Evolutionary conservation across 2,113 vertebrate species (phyloP), one percentile per base, ranked within the genome.

Genomic region (Apodemus sylvaticus): DNA sequence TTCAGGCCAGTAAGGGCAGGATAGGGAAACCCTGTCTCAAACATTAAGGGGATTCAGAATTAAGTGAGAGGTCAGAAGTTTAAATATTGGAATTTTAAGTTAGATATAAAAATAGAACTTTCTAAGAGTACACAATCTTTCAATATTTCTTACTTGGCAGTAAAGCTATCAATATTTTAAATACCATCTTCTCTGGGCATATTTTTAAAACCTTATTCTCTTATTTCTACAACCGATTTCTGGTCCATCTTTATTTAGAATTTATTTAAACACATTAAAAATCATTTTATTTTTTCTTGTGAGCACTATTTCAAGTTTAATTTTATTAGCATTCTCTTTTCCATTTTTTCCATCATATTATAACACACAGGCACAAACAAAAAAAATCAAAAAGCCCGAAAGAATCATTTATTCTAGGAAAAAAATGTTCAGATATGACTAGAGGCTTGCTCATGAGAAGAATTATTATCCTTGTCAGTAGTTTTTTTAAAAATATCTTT

Each of bases 101-200:
- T 73, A 83, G 58, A 88, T 96, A 90, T 98, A 86, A 91, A 64
- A 8, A 31, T 74, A 91, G 24, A 82, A 76, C 19, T 94, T 92
- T 82, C 78, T 45, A 85, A 93, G 13, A 83, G 20, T 93, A 8
- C n/a, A 4, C 24, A 70, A 5, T 64, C 3, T 62, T 94, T 93
- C 39, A 45, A 0, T 48, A 76, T 89, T 83, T 78, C 39, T 48
- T 85, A 64, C 14, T 87, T 89, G 48, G 26, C 53, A 79, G 16
- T 51, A 14, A 78, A 95, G 78, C 0, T 22, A 94, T 78, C 55
- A 60, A 6, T 64, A 14, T 66, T 91, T 96, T 89, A 92, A 88
- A 83, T 42, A 6, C 74, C 77, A 51, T 17, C 60, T 36, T 96
- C n/a, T 94, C 22, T 70, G 45, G 76, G 20, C 58, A 68, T 60